phyloP scores from a whole-genome alignment of 2,888 invertebrate genomes.

The Ommatoiulus sabulosus region DNA sequence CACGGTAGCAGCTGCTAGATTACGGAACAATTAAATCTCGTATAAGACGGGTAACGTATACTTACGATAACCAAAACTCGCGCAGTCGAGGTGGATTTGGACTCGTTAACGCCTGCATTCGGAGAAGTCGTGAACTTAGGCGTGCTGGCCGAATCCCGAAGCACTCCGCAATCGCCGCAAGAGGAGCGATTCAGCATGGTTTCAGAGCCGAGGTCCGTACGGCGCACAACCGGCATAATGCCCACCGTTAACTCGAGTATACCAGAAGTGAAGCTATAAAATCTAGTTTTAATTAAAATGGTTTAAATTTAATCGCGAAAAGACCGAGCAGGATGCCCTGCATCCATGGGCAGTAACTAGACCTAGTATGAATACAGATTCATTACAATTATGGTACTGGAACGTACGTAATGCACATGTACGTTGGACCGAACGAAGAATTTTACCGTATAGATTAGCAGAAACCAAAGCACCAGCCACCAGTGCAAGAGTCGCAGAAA shows the following conservation, averaged over 20 bases:
- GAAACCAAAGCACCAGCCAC: not conserved
- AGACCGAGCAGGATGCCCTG: not conserved
- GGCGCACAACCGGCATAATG: not conserved
- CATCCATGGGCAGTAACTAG: not conserved
- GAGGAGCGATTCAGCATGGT: not conserved
- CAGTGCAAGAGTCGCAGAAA: not conserved
- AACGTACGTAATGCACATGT: not conserved
- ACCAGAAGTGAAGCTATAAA: not conserved
- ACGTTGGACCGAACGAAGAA: not conserved
- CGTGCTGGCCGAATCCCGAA: not conserved
- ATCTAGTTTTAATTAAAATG: too few species aligned
- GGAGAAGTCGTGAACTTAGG: not conserved
- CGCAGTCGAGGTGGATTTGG: not conserved
- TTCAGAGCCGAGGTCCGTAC: not conserved
- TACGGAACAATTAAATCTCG: not conserved
- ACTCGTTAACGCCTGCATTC: not conserved
- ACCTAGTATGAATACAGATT: not conserved
- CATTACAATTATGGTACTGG: not conserved
- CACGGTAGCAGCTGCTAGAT: too few species aligned
- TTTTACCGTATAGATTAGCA: not conserved
- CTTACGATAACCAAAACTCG: conserved; percentile 22
- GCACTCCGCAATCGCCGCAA: not conserved
- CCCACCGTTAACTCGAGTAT: not conserved
- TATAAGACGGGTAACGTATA: not conserved
- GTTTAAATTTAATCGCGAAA: not conserved